These are phyloP conservation scores for Dascyllus trimaculatus DNA, from an alignment of 2,113 vertebrate species.

Conservation along the genomic window DNA sequence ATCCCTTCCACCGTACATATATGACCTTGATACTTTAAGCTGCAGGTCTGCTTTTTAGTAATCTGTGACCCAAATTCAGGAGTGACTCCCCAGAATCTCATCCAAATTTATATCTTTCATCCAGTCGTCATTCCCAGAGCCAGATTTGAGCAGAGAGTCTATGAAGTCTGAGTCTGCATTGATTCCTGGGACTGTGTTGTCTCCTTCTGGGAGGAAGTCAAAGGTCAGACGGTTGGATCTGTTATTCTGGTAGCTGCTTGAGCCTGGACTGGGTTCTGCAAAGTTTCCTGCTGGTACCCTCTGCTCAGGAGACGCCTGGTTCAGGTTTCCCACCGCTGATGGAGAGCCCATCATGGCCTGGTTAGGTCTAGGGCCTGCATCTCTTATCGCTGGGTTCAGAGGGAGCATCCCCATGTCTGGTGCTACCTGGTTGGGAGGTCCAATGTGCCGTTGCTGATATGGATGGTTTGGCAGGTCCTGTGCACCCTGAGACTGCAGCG, in stretches of 20 bases:
- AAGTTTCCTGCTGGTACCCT: constrained; percentile 85
- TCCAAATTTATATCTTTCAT: constrained; percentile 99
- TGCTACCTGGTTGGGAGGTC: constrained; percentile 88
- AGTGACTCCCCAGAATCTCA: constrained; percentile 94
- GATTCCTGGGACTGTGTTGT: constrained; percentile 92
- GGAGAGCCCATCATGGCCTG: constrained; percentile 87
- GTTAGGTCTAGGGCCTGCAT: constrained; percentile 84
- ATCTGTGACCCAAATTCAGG: constrained; percentile 78
- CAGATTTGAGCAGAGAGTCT: constrained; percentile 96
- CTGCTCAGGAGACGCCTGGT: constrained; percentile 86
- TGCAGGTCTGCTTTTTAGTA: constrained; percentile 21
- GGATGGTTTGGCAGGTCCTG: constrained; percentile 85
- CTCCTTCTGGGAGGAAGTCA: constrained; percentile 94
- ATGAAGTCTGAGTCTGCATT: constrained; percentile 97
- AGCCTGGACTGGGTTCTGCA: constrained; percentile 82
- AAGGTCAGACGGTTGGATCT: constrained; percentile 88
- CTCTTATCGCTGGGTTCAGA: constrained; percentile 85
- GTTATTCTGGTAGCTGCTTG: constrained; percentile 88
- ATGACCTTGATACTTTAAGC: constrained; percentile 32
- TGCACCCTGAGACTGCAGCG: constrained; percentile 82
- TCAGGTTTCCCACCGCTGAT: constrained; percentile 83
- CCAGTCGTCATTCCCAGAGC: constrained; percentile 97
- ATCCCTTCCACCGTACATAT: constrained; percentile 35
- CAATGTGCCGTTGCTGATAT: constrained; percentile 86
- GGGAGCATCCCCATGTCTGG: constrained; percentile 88